Conservation (phyloP, 2,888 invertebrate species). For the Acronicta leporina region DNA sequence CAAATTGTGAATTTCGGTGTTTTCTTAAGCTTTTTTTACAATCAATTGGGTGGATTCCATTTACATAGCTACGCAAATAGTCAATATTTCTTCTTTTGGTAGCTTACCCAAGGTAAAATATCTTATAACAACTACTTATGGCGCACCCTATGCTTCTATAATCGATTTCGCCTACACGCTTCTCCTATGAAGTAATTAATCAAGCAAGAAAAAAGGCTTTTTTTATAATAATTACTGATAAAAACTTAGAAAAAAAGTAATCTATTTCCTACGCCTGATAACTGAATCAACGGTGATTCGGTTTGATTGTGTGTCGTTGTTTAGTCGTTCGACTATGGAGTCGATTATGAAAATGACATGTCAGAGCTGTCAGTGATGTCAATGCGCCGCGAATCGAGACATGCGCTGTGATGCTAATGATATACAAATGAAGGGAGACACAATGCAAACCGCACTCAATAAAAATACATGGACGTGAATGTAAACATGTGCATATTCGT, state of each 20-base stretch:
- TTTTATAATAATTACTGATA: too few species aligned
- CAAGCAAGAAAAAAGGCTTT: too few species aligned
- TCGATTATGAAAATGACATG: slow-evolving; percentile 81
- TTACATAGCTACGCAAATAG: too few species aligned
- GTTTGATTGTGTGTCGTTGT: slow-evolving; percentile 38
- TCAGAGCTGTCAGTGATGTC: slow-evolving; percentile 60
- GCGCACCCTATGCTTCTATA: too few species aligned
- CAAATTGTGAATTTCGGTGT: too few species aligned
- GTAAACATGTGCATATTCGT: slow-evolving; percentile 12
- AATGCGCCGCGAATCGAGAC: slow-evolving; percentile 55
- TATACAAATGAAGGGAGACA: slow-evolving; percentile 73
- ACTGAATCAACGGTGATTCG: slow-evolving; percentile 22
- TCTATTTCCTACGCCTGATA: slow-evolving; percentile 9
- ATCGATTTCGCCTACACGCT: too few species aligned
- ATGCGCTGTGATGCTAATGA: slow-evolving; percentile 68
- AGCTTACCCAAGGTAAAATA: too few species aligned
- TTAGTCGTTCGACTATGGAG: slow-evolving; percentile 57
- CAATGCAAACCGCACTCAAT: slow-evolving; percentile 55
- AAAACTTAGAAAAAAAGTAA: neutral
- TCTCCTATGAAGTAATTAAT: too few species aligned
- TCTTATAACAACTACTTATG: too few species aligned
- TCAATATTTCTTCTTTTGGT: too few species aligned
- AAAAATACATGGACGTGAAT: slow-evolving; percentile 36
- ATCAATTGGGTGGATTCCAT: too few species aligned
- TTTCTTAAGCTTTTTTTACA: too few species aligned